Conservation (phyloP, 1,140 invertebrate species). For the Steinernema khuongi region DNA sequence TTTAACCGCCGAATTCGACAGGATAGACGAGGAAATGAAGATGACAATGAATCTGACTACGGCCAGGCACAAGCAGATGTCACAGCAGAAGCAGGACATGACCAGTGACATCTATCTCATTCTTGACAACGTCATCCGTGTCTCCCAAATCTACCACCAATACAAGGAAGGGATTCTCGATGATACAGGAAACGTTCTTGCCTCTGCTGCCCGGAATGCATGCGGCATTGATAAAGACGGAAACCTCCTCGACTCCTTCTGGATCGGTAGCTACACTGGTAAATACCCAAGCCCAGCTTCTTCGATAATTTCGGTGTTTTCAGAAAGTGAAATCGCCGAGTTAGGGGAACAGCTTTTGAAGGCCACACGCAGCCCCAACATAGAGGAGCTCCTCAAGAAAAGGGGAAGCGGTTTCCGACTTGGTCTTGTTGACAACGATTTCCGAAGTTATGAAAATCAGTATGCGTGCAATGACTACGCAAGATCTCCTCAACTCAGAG, state of each 20-base stretch:
- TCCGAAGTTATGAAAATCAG: slow-evolving; percentile 22
- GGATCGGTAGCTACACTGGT: slow-evolving; percentile 18
- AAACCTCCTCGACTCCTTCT: slow-evolving; percentile 21
- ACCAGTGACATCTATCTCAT: neutral
- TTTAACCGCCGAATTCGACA: neutral
- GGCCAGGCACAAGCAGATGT: neutral
- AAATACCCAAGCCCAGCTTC: neutral
- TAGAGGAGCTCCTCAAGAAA: neutral
- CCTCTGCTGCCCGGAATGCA: neutral
- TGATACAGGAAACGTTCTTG: neutral
- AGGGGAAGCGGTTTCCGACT: neutral
- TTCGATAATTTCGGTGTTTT: neutral
- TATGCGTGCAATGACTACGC: slow-evolving; percentile 19
- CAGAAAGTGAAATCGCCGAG: neutral
- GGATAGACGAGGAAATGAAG: neutral
- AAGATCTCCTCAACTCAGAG: slow-evolving; percentile 11
- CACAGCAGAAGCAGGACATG: neutral
- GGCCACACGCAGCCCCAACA: neutral
- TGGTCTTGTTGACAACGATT: slow-evolving; percentile 17
- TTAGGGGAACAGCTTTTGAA: neutral
- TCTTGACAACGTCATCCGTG: neutral
- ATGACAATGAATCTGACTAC: neutral
- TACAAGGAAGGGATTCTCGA: slow-evolving; percentile 3
- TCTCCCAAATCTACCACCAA: neutral
- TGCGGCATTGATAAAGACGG: slow-evolving; percentile 6